Conservation (phyloP, 2,888 invertebrate genomes). For the Ctena decussata region DNA sequence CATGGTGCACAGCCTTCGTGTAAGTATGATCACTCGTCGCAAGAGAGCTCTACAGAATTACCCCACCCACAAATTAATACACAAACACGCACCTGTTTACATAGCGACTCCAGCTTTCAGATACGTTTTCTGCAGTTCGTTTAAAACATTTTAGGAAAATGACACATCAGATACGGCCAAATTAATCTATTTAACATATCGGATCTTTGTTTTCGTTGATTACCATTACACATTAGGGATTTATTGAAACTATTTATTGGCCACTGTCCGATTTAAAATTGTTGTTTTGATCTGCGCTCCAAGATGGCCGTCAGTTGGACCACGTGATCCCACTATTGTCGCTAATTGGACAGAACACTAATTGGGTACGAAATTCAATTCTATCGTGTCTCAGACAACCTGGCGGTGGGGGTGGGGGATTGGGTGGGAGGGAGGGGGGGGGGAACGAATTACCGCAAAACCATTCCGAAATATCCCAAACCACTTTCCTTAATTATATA, state of each 20-base stretch:
- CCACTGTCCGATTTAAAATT: not conserved
- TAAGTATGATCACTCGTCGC: too few species aligned
- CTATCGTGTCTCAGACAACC: too few species aligned
- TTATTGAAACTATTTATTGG: not conserved
- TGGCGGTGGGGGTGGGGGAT: too few species aligned
- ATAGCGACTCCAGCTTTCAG: slow-evolving; percentile 10
- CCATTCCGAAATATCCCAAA: too few species aligned
- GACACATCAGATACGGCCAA: not conserved
- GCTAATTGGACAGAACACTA: not conserved
- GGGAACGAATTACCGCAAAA: too few species aligned
- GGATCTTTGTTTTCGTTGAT: slow-evolving; percentile 55
- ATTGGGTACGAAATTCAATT: not conserved
- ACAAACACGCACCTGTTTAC: slow-evolving; percentile 56
- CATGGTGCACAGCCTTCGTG: too few species aligned
- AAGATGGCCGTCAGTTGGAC: slow-evolving; percentile 70
- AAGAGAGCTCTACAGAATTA: too few species aligned
- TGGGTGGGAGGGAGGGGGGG: too few species aligned
- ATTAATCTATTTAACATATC: slow-evolving; percentile 10
- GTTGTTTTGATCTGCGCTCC: slow-evolving; percentile 48
- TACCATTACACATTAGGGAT: not conserved
- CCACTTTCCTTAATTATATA: too few species aligned
- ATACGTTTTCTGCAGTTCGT: not conserved
- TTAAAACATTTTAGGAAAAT: not conserved
- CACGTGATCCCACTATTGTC: slow-evolving; percentile 35
- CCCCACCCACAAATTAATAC: slow-evolving; percentile 52